A percentile compares a stretch with the other conserved stretches of the same genome.
phyloP scores from a whole-genome alignment of 2,113 vertebrate genomes.

The Sinocyclocheilus anophthalmus region DNA sequence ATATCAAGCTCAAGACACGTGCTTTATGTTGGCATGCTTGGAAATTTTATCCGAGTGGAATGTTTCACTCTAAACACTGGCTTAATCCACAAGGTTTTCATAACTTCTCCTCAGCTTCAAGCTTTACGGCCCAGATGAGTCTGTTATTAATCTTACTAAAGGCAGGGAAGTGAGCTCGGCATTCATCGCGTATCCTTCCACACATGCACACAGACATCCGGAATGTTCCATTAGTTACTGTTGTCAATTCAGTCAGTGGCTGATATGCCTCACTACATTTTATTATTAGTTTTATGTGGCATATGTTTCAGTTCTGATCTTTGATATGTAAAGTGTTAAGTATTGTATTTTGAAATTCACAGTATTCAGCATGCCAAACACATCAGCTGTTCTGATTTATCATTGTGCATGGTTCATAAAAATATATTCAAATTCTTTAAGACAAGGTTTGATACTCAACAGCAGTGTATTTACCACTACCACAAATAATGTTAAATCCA shows the following conservation, averaged over 20 bases:
- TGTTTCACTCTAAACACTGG: not conserved
- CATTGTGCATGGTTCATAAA: not conserved
- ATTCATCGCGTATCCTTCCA: not conserved
- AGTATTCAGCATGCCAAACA: not conserved
- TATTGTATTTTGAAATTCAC: not conserved
- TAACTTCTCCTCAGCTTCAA: constrained; percentile 10
- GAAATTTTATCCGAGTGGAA: not conserved
- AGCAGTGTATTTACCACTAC: not conserved
- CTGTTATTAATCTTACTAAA: constrained; percentile 26
- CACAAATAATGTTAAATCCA: not conserved
- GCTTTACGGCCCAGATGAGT: not conserved
- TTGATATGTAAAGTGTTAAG: not conserved
- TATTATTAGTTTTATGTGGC: not conserved
- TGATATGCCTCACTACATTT: constrained; percentile 8
- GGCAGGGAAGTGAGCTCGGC: constrained; percentile 4
- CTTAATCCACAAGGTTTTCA: constrained; percentile 12
- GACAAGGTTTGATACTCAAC: not conserved
- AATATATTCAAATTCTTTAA: not conserved
- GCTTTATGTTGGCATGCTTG: constrained; percentile 28
- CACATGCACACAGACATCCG: constrained; percentile 16
- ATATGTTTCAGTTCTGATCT: not conserved
- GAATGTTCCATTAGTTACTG: constrained; percentile 20
- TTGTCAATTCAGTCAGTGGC: constrained; percentile 5
- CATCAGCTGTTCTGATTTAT: not conserved
- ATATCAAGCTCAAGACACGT: not conserved